Percentiles rank a stretch among this genome's conserved stretches.
Evolutionary conservation across 2,113 vertebrate species (phyloP).

Genomic region (Dunckerocampus dactyliophorus): DNA sequence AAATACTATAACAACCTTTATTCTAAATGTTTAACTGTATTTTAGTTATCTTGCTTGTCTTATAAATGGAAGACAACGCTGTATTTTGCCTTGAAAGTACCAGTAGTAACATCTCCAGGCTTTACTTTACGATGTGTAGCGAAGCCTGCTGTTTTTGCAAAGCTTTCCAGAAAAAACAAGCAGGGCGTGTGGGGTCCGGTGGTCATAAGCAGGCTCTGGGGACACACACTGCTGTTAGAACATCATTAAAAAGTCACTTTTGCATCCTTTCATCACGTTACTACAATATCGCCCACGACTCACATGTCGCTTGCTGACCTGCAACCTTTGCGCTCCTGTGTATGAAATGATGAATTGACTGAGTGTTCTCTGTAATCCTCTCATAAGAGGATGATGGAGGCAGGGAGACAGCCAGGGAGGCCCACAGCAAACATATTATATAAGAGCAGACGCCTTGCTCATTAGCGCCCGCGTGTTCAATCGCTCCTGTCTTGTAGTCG

Average conservation of each 20-base stretch:
- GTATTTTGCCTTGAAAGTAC: no score
- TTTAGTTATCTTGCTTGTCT: no score
- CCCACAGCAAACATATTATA: constrained; percentile 57
- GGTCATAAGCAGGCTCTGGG: no score
- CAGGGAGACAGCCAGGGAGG: constrained; percentile 26
- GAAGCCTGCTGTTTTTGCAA: no score
- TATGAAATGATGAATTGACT: constrained; percentile 61
- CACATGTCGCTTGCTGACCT: constrained; percentile 29
- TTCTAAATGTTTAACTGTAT: no score
- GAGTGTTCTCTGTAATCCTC: constrained; percentile 63
- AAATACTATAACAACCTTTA: no score
- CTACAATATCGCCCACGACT: not conserved
- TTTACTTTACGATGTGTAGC: no score
- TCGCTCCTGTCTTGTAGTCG: constrained; percentile 4
- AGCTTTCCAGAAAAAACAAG: no score
- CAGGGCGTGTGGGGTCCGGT: no score
- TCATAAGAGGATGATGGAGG: constrained; percentile 67
- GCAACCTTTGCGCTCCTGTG: constrained; percentile 42
- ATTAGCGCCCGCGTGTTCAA: constrained; percentile 20
- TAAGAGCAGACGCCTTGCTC: constrained; percentile 45
- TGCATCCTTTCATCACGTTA: no score
- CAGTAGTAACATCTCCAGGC: no score
- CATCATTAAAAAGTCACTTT: not conserved
- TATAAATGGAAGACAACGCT: no score
- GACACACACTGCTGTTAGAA: not conserved